phyloP scores from a whole-genome alignment of 2,888 invertebrate species.

The Limenitis arthemis region DNA sequence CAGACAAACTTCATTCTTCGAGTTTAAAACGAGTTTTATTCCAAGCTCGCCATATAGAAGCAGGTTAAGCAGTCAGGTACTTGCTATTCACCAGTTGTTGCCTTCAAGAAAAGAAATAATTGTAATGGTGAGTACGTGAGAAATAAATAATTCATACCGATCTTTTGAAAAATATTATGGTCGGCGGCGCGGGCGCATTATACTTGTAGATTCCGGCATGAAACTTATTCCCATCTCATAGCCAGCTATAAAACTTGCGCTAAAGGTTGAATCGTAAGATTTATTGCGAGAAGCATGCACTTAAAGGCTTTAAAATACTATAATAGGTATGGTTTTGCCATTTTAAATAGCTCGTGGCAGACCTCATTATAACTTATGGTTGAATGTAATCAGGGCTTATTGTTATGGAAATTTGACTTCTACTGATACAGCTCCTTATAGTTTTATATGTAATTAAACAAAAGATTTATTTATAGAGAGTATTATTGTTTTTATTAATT shows the following conservation, averaged over 20 bases:
- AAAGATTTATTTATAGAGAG: no score
- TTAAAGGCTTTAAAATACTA: constrained; percentile 10
- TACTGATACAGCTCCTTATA: no score
- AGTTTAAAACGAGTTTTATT: constrained; percentile 23
- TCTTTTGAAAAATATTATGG: constrained; percentile 63
- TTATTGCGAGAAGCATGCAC: constrained; percentile 16
- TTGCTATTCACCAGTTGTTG: constrained; percentile 57
- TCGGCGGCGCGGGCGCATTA: constrained; percentile 54
- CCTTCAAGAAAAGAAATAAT: constrained; percentile 60
- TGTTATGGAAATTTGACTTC: no score
- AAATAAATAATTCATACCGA: constrained; percentile 64
- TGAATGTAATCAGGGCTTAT: not conserved
- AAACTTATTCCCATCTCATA: constrained; percentile 30
- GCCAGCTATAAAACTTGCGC: constrained; percentile 19
- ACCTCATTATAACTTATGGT: constrained; percentile 1
- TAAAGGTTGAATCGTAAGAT: constrained; percentile 15
- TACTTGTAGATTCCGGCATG: constrained; percentile 56
- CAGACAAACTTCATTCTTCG: constrained; percentile 20
- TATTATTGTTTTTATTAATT: no score
- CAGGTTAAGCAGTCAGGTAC: constrained; percentile 22
- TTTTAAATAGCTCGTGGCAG: not conserved
- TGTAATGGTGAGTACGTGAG: constrained; percentile 59
- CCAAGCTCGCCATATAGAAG: constrained; percentile 22
- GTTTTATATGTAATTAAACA: no score
- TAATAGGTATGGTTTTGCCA: not conserved